Evolutionary conservation across 2,888 invertebrate genomes (phyloP).

Genomic region (Tenthredo livida): DNA sequence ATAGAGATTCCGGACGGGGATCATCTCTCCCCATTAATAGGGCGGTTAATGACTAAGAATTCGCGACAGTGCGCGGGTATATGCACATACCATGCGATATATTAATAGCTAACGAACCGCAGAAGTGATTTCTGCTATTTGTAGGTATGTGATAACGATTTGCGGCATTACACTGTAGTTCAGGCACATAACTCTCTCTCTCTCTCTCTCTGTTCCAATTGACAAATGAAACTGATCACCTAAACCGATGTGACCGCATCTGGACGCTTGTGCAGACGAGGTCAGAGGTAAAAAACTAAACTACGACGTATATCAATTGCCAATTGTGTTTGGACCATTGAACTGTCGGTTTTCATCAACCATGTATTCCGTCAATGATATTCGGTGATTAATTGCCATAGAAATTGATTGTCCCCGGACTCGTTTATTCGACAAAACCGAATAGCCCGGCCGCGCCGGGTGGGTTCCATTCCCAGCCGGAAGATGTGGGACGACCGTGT

Average conservation of each 20-base stretch:
- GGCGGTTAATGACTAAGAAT: conserved; percentile 1
- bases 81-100: not conserved
- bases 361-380: conserved; percentile 26
- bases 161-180: no score
- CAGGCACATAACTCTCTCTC: no score
- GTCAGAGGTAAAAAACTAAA: not conserved
- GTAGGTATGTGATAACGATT: no score
- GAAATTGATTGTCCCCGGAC: conserved; percentile 5
- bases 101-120: not conserved
- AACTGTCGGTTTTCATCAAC: not conserved
- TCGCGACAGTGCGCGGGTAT: not conserved
- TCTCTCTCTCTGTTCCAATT: not conserved
- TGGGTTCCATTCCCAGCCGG: conserved; percentile 9
- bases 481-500: conserved; percentile 26
- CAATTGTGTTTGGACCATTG: not conserved
- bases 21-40: not conserved
- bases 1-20: not conserved
- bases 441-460: not conserved
- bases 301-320: not conserved
- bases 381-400: not conserved
- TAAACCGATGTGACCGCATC: not conserved
- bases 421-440: not conserved
- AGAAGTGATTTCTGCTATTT: not conserved
- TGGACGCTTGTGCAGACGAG: not conserved
- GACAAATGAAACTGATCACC: conserved; percentile 1